Base-by-base conservation (phyloP, 2,888 invertebrate genomes). In the Lacanobia wlatinum region DNA sequence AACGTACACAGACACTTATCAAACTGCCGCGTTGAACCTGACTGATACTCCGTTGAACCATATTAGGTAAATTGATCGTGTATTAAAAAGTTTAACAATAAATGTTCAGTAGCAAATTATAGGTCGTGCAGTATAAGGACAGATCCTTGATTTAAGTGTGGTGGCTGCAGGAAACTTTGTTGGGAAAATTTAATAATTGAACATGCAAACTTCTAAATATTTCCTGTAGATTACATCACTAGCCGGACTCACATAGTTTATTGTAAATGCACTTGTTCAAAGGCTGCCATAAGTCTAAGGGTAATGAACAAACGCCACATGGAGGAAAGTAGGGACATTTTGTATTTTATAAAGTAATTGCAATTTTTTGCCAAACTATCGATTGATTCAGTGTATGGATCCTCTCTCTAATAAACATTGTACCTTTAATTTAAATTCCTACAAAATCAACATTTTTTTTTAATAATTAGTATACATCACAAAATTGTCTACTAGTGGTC, bases 1-100 rank as follows among this genome's bases (percentile, higher is more conserved):
- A n/a, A 84, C 88, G 0, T 87, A 87, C 61, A 87, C 89, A 2
- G 82, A 87, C 53, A 81, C 85, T 9, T 86, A 77, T 12, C 79
- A 80, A 53, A 77, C 71, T 53, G 23, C 73, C 53, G 68, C 80
- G 16, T 68, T 85, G 28, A 77, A 85, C 69, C 76, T 58, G 76
- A 80, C 64, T 81, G 79, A 58, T 88, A 84, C 77, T 88, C 80
- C 56, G 67, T 76, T 65, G 78, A 86, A 66, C 73, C 72, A 18
- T 70, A 69, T 28, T 67, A 68, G 61, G 60, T 60, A 69, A 46
- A 43, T 14, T 72, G 59, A 55, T 40, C 64, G 58, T 46, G 43
- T 55, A 23, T 52, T 50, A 4, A 46, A 78, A 43, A 50, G 52
- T 67, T 53, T 48, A 21, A 53, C 52, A 50, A 63, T 70, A 40